phyloP scores from a whole-genome alignment of 2,888 invertebrate genomes.

The Coelopa pilipes region DNA sequence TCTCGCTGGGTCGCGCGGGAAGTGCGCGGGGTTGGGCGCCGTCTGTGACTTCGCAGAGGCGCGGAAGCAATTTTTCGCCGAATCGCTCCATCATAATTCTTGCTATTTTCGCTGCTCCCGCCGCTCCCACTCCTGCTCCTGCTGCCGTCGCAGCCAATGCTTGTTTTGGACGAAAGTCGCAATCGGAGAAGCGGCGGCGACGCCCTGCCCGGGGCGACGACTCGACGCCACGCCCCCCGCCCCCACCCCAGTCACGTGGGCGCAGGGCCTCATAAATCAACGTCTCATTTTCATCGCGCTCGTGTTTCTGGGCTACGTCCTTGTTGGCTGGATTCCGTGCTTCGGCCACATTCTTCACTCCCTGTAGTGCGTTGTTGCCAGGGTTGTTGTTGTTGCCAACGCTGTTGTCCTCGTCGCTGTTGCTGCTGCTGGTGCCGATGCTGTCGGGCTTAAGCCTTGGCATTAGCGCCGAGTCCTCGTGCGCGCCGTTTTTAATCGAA shows the following conservation, averaged over 20 bases:
- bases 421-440: not conserved
- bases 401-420: not conserved
- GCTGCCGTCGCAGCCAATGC: too few relatives aligned
- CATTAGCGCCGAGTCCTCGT: too few relatives aligned
- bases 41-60: not conserved
- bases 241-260: too few relatives aligned
- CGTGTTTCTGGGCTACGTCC: not conserved
- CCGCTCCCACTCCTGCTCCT: too few relatives aligned
- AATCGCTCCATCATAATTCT: conserved; percentile 3
- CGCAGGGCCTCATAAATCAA: not conserved
- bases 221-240: too few relatives aligned
- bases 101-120: not conserved
- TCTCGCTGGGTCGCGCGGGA: not conserved
- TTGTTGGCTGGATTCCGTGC: not conserved
- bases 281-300: not conserved
- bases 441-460: not conserved
- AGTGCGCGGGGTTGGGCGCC: not conserved
- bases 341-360: too few relatives aligned
- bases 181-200: too few relatives aligned
- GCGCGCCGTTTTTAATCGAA: too few relatives aligned
- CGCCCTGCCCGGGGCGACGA: too few relatives aligned
- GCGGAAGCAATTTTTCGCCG: conserved; percentile 18
- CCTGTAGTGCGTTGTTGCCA: not conserved
- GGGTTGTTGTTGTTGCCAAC: not conserved
- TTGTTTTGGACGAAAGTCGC: too few relatives aligned